These are phyloP conservation scores for Sphenopsis melanotis DNA, from an alignment of 2,797 vertebrate genomes.

Conservation along the genomic window DNA sequence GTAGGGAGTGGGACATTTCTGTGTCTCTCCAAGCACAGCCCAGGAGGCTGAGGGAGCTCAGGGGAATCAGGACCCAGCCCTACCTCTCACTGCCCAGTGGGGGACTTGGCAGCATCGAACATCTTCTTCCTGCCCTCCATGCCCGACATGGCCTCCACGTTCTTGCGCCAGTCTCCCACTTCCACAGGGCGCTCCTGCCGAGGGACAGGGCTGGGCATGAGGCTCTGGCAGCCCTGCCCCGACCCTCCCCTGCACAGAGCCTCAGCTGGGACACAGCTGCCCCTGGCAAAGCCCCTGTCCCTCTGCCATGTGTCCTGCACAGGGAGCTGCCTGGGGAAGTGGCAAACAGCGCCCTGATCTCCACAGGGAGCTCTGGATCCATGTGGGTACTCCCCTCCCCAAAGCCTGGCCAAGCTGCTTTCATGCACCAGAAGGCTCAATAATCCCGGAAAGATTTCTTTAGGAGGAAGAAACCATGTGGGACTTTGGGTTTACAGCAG, in stretches of 20 bases:
- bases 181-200: constrained; percentile 88
- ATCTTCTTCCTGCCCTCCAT: constrained; percentile 98
- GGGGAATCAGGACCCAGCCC: rapidly evolving
- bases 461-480: neutral
- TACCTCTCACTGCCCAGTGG: constrained; percentile 83
- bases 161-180: constrained; percentile 96
- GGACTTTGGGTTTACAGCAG: neutral
- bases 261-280: rapidly evolving
- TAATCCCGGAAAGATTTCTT: neutral
- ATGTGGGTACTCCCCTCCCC: neutral
- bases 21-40: rapidly evolving
- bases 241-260: neutral
- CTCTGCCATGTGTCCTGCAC: rapidly evolving
- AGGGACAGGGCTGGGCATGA: neutral
- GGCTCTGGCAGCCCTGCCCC: neutral
- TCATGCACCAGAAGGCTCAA: neutral
- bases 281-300: neutral
- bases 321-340: rapidly evolving
- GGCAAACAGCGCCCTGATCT: neutral
- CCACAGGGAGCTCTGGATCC: neutral
- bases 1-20: neutral
- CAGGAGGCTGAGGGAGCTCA: neutral
- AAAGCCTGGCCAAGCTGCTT: neutral
- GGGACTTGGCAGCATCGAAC: constrained; percentile 91
- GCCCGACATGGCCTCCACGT: constrained; percentile 95